Evolutionary conservation across 2,888 invertebrate genomes (phyloP).

Genomic region (Alsophila aescularia): DNA sequence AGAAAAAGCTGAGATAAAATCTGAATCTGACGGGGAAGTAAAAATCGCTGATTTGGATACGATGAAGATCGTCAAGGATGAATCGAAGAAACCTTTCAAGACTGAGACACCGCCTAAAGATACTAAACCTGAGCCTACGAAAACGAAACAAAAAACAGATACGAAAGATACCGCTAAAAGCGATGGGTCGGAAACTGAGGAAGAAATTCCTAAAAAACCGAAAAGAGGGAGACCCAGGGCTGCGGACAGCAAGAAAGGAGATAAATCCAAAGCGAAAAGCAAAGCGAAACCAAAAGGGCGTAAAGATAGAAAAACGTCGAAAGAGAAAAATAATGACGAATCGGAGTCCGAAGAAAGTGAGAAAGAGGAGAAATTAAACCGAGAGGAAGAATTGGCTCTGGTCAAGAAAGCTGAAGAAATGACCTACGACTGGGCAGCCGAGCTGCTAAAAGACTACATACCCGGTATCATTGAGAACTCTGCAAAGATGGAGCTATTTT

Average conservation of each 20-base stretch:
- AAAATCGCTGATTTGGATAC: slow-evolving; percentile 81
- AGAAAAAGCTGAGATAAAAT: slow-evolving; percentile 76
- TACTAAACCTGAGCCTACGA: slow-evolving; percentile 41
- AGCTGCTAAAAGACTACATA: slow-evolving; percentile 92
- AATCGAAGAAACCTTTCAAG: slow-evolving; percentile 53
- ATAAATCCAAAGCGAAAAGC: slow-evolving; percentile 65
- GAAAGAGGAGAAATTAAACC: slow-evolving; percentile 84
- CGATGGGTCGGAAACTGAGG: slow-evolving; percentile 66
- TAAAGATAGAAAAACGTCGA: slow-evolving; percentile 76
- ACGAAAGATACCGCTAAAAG: slow-evolving; percentile 53
- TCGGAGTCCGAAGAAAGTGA: slow-evolving; percentile 82
- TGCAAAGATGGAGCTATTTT: slow-evolving; percentile 97
- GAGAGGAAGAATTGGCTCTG: slow-evolving; percentile 82
- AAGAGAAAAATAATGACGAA: slow-evolving; percentile 83
- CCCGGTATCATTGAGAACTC: slow-evolving; percentile 96
- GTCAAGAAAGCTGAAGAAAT: slow-evolving; percentile 91
- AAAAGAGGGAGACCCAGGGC: slow-evolving; percentile 57
- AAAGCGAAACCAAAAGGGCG: slow-evolving; percentile 73
- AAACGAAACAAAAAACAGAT: slow-evolving; percentile 43
- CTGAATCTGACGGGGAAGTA: slow-evolving; percentile 81
- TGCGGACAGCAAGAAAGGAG: slow-evolving; percentile 64
- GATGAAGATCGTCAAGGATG: slow-evolving; percentile 75
- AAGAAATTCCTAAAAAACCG: slow-evolving; percentile 60
- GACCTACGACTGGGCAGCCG: slow-evolving; percentile 95
- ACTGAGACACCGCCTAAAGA: slow-evolving; percentile 44